phyloP scores from a whole-genome alignment of 2,888 invertebrate species.

The Melolontha melolontha region DNA sequence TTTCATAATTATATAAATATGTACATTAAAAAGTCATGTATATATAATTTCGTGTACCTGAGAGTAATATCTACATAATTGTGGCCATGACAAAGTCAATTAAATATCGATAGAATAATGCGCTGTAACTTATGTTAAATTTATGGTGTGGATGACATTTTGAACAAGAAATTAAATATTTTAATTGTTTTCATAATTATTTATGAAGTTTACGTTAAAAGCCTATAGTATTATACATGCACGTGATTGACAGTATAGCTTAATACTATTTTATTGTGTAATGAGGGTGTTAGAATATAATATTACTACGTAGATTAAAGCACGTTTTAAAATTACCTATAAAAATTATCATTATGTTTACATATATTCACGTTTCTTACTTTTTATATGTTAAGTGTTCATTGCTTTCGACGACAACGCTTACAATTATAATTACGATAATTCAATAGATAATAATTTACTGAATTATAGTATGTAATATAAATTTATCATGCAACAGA shows the following conservation, averaged over 20 bases:
- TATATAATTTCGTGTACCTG: neutral
- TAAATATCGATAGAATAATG: conserved; percentile 15
- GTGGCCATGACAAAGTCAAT: conserved; percentile 1
- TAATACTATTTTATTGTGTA: conserved; percentile 9
- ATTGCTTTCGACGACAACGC: no score
- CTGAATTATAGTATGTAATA: neutral
- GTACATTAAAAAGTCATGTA: neutral
- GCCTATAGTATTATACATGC: conserved; percentile 7
- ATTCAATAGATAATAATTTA: neutral
- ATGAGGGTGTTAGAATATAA: conserved; percentile 15
- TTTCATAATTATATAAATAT: no score
- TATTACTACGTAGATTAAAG: neutral
- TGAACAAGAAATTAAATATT: conserved; percentile 17
- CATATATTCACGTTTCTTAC: conserved; percentile 20
- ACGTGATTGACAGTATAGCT: conserved; percentile 21
- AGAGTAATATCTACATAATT: neutral
- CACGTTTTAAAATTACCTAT: conserved; percentile 28
- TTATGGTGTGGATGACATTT: conserved; percentile 32
- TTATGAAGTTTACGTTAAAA: conserved; percentile 16
- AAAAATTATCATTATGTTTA: conserved; percentile 1
- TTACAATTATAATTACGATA: neutral
- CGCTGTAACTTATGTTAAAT: conserved; percentile 18
- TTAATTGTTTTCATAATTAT: conserved; percentile 27
- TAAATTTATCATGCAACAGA: conserved; percentile 13
- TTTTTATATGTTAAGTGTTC: neutral